Percentiles rank a stretch among this genome's conserved stretches.
phyloP scores from a whole-genome alignment of 2,888 invertebrate genomes.

The Magallana nippona region DNA sequence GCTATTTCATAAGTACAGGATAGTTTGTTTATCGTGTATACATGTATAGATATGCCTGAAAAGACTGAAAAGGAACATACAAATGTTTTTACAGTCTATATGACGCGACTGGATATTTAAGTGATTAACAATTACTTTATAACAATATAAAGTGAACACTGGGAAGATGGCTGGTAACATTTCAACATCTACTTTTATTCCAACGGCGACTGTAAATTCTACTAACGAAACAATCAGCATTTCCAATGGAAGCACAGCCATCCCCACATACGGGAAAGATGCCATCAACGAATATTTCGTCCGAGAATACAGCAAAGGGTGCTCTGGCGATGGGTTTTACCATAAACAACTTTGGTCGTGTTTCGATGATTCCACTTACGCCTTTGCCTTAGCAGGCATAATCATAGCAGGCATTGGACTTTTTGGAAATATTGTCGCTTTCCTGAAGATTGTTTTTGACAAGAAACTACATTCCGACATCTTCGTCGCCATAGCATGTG shows the following conservation, averaged over 20 bases:
- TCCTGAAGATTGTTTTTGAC: not conserved
- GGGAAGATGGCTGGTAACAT: too few relatives aligned
- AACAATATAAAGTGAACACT: too few relatives aligned
- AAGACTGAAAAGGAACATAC: too few relatives aligned
- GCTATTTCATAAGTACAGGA: too few relatives aligned
- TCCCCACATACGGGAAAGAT: not conserved
- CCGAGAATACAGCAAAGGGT: not conserved
- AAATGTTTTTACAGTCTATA: too few relatives aligned
- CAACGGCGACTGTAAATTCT: not conserved
- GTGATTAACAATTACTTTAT: too few relatives aligned
- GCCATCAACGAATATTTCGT: not conserved
- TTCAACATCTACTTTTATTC: not conserved
- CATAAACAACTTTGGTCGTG: slow-evolving; percentile 4
- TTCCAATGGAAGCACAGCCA: not conserved
- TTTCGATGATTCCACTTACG: slow-evolving; percentile 1
- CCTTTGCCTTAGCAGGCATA: not conserved
- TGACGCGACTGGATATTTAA: too few relatives aligned
- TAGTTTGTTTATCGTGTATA: too few relatives aligned
- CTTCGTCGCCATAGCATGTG: slow-evolving; percentile 1
- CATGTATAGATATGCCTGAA: too few relatives aligned
- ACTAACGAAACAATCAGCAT: not conserved
- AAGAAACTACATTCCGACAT: slow-evolving; percentile 12
- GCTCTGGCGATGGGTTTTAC: not conserved
- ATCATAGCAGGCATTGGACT: not conserved
- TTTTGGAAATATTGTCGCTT: not conserved